Evolutionary conservation across 2,797 vertebrate species (phyloP).

Genomic region (Tapera naevia): DNA sequence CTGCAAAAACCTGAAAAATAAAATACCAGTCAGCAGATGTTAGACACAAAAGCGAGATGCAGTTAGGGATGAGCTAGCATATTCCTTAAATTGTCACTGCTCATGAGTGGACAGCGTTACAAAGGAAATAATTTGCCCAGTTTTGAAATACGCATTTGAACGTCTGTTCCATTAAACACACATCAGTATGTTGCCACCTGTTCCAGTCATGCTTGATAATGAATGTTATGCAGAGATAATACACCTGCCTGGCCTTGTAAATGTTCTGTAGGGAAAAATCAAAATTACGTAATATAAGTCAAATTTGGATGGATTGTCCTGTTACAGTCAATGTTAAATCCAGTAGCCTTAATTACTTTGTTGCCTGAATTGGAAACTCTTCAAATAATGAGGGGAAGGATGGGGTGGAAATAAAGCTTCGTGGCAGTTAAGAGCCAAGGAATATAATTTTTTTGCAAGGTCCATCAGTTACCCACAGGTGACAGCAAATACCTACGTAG

Average conservation of each 20-base stretch:
- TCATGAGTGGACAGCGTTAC: conserved; percentile 38
- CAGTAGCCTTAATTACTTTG: conserved; percentile 61
- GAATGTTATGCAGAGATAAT: conserved; percentile 48
- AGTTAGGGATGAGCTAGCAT: not conserved
- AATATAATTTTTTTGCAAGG: conserved; percentile 29
- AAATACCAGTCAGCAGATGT: not conserved
- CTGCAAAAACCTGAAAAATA: not conserved
- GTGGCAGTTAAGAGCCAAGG: conserved; percentile 16
- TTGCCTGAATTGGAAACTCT: conserved; percentile 46
- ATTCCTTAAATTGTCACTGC: conserved; percentile 33
- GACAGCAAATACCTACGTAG: conserved; percentile 19
- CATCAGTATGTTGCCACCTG: conserved; percentile 60
- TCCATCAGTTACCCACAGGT: conserved; percentile 37
- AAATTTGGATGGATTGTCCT: conserved; percentile 56
- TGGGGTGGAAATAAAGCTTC: not conserved
- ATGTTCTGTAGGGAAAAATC: conserved; percentile 41
- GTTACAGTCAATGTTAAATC: conserved; percentile 47
- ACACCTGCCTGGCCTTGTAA: conserved; percentile 41
- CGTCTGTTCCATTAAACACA: conserved; percentile 62
- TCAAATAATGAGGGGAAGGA: not conserved
- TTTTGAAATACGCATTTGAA: conserved; percentile 54
- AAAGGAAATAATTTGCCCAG: conserved; percentile 48
- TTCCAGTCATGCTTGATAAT: conserved; percentile 65
- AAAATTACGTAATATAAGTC: conserved; percentile 55
- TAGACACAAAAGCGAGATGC: conserved; percentile 14